phyloP scores from a whole-genome alignment of 1,140 invertebrate genomes.

The Hypothenemus hampei region DNA sequence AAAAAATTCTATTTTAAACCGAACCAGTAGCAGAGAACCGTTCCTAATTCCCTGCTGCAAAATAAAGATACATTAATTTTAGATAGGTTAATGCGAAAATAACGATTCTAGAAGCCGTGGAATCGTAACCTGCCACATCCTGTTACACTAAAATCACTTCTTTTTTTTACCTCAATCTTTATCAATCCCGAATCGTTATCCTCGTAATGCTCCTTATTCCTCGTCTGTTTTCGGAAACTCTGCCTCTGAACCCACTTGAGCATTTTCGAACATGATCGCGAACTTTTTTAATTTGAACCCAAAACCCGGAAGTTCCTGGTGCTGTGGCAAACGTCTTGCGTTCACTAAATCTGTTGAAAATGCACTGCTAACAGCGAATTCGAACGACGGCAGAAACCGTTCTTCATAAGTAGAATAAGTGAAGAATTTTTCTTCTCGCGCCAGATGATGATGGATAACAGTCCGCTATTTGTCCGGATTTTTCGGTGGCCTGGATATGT shows the following conservation, averaged over 20 bases:
- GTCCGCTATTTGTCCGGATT: conserved; percentile 2
- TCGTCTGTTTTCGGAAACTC: conserved; percentile 25
- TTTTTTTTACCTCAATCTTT: conserved; percentile 7
- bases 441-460: conserved; percentile 7
- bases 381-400: conserved; percentile 14
- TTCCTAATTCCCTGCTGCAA: too few relatives aligned
- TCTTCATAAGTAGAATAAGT: conserved; percentile 21
- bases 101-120: not conserved
- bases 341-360: conserved; percentile 1
- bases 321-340: not conserved
- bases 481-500: not conserved
- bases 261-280: conserved; percentile 25
- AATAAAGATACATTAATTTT: too few relatives aligned
- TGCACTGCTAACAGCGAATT: not conserved
- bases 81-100: conserved; percentile 15
- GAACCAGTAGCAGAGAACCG: not conserved
- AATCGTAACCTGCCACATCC: not conserved
- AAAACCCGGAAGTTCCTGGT: too few relatives aligned
- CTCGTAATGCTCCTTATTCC: too few relatives aligned
- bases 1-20: not conserved
- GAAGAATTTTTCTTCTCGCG: conserved; percentile 2
- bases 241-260: conserved; percentile 38
- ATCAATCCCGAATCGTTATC: not conserved
- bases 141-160: not conserved
- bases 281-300: not conserved